Evolutionary conservation across 2,797 vertebrate species (phyloP).

Genomic region (Tinamus major): DNA sequence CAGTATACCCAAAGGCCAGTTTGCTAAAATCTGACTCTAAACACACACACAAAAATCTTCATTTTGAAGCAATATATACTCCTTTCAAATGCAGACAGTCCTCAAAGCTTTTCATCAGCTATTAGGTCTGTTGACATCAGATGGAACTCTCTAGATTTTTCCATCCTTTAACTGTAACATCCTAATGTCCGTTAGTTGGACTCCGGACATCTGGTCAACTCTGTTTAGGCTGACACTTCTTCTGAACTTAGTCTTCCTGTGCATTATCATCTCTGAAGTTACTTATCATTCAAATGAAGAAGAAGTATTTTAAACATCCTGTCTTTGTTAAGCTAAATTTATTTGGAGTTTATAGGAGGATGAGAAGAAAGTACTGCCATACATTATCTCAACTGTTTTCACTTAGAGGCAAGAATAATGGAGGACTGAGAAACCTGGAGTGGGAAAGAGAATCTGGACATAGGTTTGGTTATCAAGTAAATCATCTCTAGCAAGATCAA

Average conservation of each 20-base stretch:
- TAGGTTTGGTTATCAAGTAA: not conserved
- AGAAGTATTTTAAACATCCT: conserved; percentile 37
- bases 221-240: conserved; percentile 29
- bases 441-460: not conserved
- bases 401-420: not conserved
- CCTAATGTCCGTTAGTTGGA: not conserved
- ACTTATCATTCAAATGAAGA: not conserved
- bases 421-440: not conserved
- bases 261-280: conserved; percentile 1
- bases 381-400: not conserved
- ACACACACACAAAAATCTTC: not conserved
- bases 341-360: not conserved
- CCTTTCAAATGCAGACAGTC: not conserved
- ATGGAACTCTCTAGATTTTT: conserved; percentile 23
- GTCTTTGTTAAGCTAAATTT: conserved; percentile 13
- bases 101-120: conserved; percentile 22
- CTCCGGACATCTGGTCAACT: not conserved
- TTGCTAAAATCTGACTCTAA: not conserved
- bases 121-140: not conserved
- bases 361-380: not conserved
- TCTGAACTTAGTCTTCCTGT: conserved; percentile 13
- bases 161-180: conserved; percentile 25
- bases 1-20: rapidly evolving
- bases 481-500: not conserved
- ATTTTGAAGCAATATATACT: not conserved